Percentiles rank a stretch among this genome's conserved stretches.
phyloP scores from a whole-genome alignment of 1,140 invertebrate genomes.

The Drosophila obscura region DNA sequence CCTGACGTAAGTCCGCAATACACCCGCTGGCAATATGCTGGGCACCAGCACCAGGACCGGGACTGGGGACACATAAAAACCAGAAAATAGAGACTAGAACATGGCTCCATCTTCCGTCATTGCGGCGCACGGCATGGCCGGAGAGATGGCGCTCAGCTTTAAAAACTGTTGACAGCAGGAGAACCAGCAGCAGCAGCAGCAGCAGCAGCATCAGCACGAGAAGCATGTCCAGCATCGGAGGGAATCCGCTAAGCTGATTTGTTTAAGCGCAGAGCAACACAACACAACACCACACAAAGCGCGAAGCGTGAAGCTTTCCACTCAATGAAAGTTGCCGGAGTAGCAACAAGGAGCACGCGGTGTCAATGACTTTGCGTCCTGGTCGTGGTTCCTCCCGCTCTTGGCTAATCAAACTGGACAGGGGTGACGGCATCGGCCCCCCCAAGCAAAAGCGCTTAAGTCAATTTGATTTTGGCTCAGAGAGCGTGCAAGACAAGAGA shows the following conservation, averaged over 20 bases:
- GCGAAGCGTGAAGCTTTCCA: conserved; percentile 25
- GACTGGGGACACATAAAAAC: too few relatives aligned
- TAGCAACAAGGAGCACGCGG: conserved; percentile 17
- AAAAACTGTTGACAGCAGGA: conserved; percentile 49
- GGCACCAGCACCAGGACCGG: too few relatives aligned
- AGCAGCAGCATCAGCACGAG: neutral
- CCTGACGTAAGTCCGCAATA: conserved; percentile 15
- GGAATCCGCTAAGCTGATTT: conserved; percentile 65
- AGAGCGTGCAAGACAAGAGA: conserved; percentile 4
- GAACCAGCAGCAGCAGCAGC: neutral
- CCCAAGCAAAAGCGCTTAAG: conserved; percentile 48
- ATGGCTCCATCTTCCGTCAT: too few relatives aligned
- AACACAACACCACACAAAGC: too few relatives aligned
- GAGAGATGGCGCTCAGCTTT: conserved; percentile 1
- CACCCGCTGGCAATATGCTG: too few relatives aligned
- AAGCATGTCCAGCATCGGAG: conserved; percentile 3
- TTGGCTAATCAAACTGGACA: conserved; percentile 59
- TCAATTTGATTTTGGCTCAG: conserved; percentile 63
- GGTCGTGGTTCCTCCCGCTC: neutral
- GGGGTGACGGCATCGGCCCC: conserved; percentile 16
- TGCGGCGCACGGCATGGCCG: too few relatives aligned
- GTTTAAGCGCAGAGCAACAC: conserved; percentile 27
- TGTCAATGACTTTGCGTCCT: conserved; percentile 61
- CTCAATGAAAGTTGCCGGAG: conserved; percentile 50
- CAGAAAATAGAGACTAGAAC: too few relatives aligned